Conservation (phyloP, 2,113 vertebrate species). For the Labrus mixtus region DNA sequence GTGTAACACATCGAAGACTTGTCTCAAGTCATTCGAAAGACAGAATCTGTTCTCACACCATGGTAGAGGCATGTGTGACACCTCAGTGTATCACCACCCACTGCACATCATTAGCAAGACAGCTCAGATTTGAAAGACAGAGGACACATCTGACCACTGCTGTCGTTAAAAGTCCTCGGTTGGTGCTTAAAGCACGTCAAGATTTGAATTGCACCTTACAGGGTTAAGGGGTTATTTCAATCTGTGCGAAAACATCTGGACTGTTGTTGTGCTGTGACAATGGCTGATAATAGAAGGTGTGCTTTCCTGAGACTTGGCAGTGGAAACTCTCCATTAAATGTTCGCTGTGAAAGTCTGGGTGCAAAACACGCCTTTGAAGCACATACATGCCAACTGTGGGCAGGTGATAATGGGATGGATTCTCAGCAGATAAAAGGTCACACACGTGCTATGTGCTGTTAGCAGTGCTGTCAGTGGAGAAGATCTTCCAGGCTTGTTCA, state of each 20-base stretch:
- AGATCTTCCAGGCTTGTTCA: background rate
- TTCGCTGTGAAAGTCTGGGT: slow-evolving; percentile 37
- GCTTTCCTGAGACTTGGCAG: slow-evolving; percentile 40
- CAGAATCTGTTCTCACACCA: slow-evolving; percentile 63
- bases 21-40: slow-evolving; percentile 60
- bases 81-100: slow-evolving; percentile 62
- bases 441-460: slow-evolving; percentile 15
- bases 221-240: slow-evolving; percentile 27
- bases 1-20: slow-evolving; percentile 47
- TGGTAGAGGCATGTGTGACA: slow-evolving; percentile 50
- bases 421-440: slow-evolving; percentile 57
- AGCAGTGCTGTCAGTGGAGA: background rate
- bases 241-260: slow-evolving; percentile 37
- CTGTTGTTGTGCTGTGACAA: slow-evolving; percentile 12
- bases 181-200: background rate
- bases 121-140: slow-evolving; percentile 20
- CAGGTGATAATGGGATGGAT: slow-evolving; percentile 68
- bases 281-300: slow-evolving; percentile 34
- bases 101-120: slow-evolving; percentile 66
- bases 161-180: slow-evolving; percentile 13
- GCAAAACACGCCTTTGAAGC: slow-evolving; percentile 51
- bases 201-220: slow-evolving; percentile 13
- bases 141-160: slow-evolving; percentile 44
- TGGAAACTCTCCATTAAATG: slow-evolving; percentile 33
- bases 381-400: slow-evolving; percentile 36